Evolutionary conservation across 2,888 invertebrate species (phyloP).

Genomic region (Lasioglossum lativentre): DNA sequence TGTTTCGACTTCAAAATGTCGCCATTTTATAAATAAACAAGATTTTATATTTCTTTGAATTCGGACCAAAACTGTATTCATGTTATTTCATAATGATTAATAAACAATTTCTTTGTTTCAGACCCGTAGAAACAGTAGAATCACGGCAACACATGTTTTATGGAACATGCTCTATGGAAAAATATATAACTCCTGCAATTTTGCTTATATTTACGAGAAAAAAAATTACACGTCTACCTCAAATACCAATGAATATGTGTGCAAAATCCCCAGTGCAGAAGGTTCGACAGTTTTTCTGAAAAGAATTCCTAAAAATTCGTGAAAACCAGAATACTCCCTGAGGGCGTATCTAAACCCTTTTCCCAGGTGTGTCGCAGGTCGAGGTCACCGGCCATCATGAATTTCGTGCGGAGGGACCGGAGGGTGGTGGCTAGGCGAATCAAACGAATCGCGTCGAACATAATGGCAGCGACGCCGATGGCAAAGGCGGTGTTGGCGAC

Average conservation of each 20-base stretch:
- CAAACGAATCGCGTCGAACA: constrained; percentile 73
- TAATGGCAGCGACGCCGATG: constrained; percentile 61
- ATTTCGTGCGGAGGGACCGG: constrained; percentile 31
- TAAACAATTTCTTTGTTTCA: too few relatives aligned
- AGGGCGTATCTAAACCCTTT: neutral
- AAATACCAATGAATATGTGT: too few relatives aligned
- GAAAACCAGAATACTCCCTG: neutral
- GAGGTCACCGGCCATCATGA: constrained; percentile 16
- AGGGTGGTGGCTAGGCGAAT: constrained; percentile 54
- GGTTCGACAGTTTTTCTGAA: neutral
- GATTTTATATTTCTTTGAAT: too few relatives aligned
- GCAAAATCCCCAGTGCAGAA: neutral
- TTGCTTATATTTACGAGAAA: neutral
- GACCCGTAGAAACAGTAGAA: too few relatives aligned
- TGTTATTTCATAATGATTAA: too few relatives aligned
- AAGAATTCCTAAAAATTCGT: neutral
- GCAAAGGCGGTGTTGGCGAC: constrained; percentile 44
- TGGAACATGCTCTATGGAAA: neutral
- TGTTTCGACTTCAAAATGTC: too few relatives aligned
- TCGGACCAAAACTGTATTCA: too few relatives aligned
- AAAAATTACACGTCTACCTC: neutral
- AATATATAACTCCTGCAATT: neutral
- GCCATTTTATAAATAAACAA: too few relatives aligned
- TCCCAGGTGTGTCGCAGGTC: neutral
- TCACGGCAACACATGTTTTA: neutral